phyloP scores from a whole-genome alignment of 2,113 vertebrate genomes.

The Equus quagga region DNA sequence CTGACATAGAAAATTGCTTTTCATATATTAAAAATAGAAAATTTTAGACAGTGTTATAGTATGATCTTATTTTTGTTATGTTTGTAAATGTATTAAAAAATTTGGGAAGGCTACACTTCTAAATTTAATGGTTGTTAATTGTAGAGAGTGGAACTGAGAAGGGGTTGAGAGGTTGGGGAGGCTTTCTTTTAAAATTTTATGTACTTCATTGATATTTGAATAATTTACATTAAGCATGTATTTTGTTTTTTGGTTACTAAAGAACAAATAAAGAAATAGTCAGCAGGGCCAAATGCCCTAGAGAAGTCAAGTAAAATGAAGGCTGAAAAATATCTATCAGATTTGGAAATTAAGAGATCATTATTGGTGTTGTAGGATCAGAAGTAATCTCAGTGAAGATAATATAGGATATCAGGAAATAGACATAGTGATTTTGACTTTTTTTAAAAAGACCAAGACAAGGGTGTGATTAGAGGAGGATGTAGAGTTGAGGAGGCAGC shows the following conservation, averaged over 20 bases:
- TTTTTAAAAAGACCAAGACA: not conserved
- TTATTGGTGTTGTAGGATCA: conserved; percentile 10
- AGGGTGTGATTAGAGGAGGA: not conserved
- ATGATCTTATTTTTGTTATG: conserved; percentile 1
- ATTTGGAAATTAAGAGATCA: conserved; percentile 35
- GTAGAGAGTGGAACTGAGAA: not conserved
- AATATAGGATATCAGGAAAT: not conserved
- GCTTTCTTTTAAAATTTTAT: not conserved
- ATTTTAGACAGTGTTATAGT: conserved; percentile 1
- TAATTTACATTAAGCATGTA: conserved; percentile 11
- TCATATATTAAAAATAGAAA: conserved; percentile 35
- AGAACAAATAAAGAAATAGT: conserved; percentile 36
- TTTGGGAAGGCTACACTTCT: not conserved
- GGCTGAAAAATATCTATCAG: not conserved
- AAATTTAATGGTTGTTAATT: conserved; percentile 27
- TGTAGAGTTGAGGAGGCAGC: not conserved
- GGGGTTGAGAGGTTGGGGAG: not conserved
- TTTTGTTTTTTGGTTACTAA: conserved; percentile 28
- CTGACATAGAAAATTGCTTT: conserved; percentile 29
- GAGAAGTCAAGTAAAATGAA: conserved; percentile 14
- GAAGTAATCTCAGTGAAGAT: conserved; percentile 45
- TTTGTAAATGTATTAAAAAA: conserved; percentile 21
- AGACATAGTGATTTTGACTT: not conserved
- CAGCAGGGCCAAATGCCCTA: not conserved
- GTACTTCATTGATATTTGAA: not conserved